Conservation (phyloP, 2,888 invertebrate genomes). For the Drosophila yooni region DNA sequence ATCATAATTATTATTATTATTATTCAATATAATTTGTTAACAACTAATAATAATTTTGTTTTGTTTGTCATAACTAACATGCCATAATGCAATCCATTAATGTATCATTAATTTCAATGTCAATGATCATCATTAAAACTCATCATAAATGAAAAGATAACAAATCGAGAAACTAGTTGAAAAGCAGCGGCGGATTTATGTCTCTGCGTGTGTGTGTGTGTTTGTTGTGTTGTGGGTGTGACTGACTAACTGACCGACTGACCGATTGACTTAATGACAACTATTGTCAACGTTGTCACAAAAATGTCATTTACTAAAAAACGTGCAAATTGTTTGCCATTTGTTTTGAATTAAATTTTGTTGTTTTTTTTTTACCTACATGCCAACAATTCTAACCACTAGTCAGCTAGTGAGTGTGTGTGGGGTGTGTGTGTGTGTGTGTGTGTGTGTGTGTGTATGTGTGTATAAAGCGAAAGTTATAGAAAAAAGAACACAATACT, state of each 20-base stretch:
- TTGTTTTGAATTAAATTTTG: constrained; percentile 2
- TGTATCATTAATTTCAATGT: constrained; percentile 75
- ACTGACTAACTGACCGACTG: constrained; percentile 24
- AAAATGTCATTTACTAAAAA: constrained; percentile 33
- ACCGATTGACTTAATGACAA: constrained; percentile 1
- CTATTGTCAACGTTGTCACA: constrained; percentile 14
- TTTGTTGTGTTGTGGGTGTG: constrained; percentile 32
- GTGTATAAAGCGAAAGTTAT: constrained; percentile 59
- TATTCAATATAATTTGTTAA: constrained; percentile 79
- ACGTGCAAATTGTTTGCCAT: constrained; percentile 12
- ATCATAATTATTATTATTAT: constrained; percentile 58
- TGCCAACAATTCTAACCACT: constrained; percentile 30
- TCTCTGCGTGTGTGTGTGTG: constrained; percentile 31
- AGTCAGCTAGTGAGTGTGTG: constrained; percentile 29
- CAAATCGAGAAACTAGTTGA: constrained; percentile 63
- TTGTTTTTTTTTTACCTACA: constrained; percentile 8
- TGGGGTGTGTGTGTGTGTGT: constrained; percentile 27
- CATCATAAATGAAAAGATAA: constrained; percentile 63
- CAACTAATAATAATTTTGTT: constrained; percentile 78
- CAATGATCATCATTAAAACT: constrained; percentile 65
- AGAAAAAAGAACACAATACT: constrained; percentile 72
- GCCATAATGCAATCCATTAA: constrained; percentile 77
- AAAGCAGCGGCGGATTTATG: constrained; percentile 65
- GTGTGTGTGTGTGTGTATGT: constrained; percentile 27
- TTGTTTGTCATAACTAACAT: constrained; percentile 81